A percentile compares a stretch with the other conserved stretches of the same genome.
Conservation (phyloP, 2,113 vertebrate species). For the Theropithecus gelada region DNA sequence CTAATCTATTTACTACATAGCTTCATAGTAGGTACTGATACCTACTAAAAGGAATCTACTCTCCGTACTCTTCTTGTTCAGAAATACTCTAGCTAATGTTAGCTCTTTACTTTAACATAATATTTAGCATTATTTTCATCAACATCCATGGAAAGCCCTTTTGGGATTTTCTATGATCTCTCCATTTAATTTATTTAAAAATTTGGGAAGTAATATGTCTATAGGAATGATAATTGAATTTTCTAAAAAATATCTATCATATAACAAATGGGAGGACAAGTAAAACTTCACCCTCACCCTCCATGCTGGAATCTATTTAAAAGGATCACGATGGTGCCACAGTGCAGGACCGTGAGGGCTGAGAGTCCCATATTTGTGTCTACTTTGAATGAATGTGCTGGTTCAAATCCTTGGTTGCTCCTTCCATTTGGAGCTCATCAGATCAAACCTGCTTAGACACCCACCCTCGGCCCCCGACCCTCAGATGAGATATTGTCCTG, state of each 20-base stretch:
- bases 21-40: not conserved
- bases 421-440: not conserved
- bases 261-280: not conserved
- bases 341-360: not conserved
- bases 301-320: not conserved
- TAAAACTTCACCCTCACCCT: not conserved
- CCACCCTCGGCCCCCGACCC: not conserved
- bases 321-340: not conserved
- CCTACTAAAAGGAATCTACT: not conserved
- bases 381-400: not conserved
- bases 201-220: not conserved
- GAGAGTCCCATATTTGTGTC: not conserved
- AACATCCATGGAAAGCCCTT: not conserved
- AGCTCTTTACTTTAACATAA: not conserved
- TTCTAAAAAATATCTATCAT: not conserved
- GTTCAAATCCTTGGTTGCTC: not conserved
- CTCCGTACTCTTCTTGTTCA: not conserved
- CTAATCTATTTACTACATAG: not conserved
- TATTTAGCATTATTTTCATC: not conserved
- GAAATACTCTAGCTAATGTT: not conserved
- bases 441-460: not conserved
- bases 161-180: not conserved
- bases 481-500: not conserved
- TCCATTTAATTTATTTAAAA: not conserved
- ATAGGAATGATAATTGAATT: not conserved